Conservation (phyloP, 2,797 vertebrate species). For the Coilia nasus region DNA sequence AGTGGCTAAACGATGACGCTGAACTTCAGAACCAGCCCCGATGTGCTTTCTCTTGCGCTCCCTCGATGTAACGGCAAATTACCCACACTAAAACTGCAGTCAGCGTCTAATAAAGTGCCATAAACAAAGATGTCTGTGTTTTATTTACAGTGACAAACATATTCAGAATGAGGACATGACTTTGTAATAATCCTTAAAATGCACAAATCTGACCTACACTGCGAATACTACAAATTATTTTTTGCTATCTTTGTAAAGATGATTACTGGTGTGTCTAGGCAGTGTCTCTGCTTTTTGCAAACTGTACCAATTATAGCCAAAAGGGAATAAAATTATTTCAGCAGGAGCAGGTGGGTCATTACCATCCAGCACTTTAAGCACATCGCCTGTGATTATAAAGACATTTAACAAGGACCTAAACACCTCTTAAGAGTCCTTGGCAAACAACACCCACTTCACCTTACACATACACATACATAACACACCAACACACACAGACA, state of each 20-base stretch:
- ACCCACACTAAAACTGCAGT: not conserved
- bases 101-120: not conserved
- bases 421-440: not conserved
- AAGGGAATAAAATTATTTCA: not conserved
- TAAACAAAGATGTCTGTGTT: not conserved
- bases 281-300: not conserved
- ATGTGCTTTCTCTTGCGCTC: not conserved
- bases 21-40: not conserved
- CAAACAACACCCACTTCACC: not conserved
- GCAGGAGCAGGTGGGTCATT: not conserved
- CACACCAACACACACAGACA: not conserved
- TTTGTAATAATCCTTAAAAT: not conserved
- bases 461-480: not conserved
- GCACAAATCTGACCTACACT: not conserved
- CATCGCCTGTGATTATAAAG: not conserved
- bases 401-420: not conserved
- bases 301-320: not conserved
- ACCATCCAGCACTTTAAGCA: not conserved
- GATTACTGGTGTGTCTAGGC: not conserved
- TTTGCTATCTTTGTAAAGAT: not conserved
- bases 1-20: not conserved
- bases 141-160: not conserved
- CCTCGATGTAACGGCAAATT: not conserved
- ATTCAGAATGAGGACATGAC: not conserved
- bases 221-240: not conserved